Conservation (phyloP, 2,797 vertebrate genomes). For the Coilia nasus region DNA sequence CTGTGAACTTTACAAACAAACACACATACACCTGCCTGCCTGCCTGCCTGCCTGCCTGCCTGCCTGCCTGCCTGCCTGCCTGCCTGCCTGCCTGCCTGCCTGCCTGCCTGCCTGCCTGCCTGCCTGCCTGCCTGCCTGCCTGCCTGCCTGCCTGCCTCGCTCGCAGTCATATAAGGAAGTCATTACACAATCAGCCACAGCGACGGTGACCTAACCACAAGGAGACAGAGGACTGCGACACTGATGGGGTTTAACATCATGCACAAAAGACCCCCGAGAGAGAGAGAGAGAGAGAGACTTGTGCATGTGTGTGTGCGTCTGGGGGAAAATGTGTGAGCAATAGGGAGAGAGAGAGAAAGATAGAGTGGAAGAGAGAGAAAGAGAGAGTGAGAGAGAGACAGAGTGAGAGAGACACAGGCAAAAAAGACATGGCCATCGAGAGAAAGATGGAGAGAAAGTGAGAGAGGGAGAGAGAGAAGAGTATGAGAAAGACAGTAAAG, state of each 20-base stretch:
- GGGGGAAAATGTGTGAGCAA: background rate
- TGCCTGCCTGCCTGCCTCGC: slow-evolving; percentile 50
- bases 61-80: no score
- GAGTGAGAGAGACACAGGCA: background rate
- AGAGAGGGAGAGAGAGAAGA: background rate
- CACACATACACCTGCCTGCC: background rate
- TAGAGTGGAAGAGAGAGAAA: background rate
- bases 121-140: no score
- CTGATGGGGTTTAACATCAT: background rate
- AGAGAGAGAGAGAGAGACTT: slow-evolving; percentile 46
- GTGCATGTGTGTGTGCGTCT: background rate
- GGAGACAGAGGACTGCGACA: background rate
- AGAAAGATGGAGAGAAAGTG: background rate
- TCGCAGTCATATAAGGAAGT: slow-evolving; percentile 34
- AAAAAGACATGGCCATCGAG: background rate
- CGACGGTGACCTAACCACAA: background rate
- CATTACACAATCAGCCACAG: background rate
- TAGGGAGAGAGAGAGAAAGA: background rate
- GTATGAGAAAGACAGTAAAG: background rate
- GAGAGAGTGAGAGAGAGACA: no score
- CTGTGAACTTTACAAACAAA: background rate
- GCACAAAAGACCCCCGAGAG: slow-evolving; percentile 15
- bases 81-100: no score
- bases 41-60: no score
- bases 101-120: no score